Percentiles rank a stretch among this genome's conserved stretches.
Evolutionary conservation across 37 sponge, comb jelly and placozoan genomes (phyloP).

Genomic region (Aplysina aerophoba): DNA sequence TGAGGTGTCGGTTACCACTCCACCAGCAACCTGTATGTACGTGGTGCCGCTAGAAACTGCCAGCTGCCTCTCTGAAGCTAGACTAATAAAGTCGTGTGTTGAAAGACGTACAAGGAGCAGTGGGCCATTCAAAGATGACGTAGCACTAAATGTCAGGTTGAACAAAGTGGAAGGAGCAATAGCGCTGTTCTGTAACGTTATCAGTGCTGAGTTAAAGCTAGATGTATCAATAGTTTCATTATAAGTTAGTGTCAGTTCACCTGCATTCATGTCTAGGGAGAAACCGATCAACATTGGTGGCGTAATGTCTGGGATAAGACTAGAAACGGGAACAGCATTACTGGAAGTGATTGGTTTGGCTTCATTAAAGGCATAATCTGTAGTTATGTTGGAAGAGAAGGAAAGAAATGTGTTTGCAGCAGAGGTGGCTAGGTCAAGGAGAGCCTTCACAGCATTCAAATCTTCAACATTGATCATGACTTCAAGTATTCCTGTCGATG

Average conservation of each 20-base stretch:
- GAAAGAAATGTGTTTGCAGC: slow-evolving; percentile 58
- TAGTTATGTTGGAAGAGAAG: slow-evolving; percentile 31
- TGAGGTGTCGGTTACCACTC: too few species aligned
- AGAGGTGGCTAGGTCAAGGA: slow-evolving; percentile 59
- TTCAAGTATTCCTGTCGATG: too few species aligned
- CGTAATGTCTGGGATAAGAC: slow-evolving; percentile 49
- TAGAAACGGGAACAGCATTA: slow-evolving; percentile 31
- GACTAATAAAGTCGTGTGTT: too few species aligned
- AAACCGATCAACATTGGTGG: slow-evolving; percentile 53
- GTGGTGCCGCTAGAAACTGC: too few species aligned
- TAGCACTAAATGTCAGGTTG: too few species aligned
- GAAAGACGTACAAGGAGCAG: too few species aligned
- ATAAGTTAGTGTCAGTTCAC: slow-evolving; percentile 68
- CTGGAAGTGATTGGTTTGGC: background rate
- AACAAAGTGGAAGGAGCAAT: too few species aligned
- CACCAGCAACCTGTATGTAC: background rate
- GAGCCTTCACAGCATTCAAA: slow-evolving; percentile 54
- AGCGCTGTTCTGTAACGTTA: slow-evolving; percentile 43
- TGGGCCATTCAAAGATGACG: too few species aligned
- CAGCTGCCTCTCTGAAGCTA: too few species aligned
- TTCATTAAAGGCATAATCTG: slow-evolving; percentile 68
- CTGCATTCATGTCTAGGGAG: slow-evolving; percentile 63
- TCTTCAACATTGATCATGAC: slow-evolving; percentile 46
- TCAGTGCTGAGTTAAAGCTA: slow-evolving; percentile 52
- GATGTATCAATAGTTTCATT: slow-evolving; percentile 70